Evolutionary conservation across 1,140 invertebrate species (phyloP).

Genomic region (Saccostrea echinata): DNA sequence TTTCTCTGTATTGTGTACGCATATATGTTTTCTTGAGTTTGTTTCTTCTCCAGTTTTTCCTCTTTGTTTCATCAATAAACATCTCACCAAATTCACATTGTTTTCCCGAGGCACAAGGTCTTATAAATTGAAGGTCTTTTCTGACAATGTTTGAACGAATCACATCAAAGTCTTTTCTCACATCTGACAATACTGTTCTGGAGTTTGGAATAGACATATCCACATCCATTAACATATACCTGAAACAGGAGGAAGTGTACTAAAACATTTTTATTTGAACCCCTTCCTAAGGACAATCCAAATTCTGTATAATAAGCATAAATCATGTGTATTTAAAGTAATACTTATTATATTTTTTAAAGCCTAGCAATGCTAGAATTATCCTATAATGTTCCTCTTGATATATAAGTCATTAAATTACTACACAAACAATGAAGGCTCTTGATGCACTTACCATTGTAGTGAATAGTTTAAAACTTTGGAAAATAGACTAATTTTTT

Average conservation of each 20-base stretch:
- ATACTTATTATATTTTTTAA: too few species aligned
- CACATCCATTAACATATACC: slow-evolving; percentile 6
- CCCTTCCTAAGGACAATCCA: too few species aligned
- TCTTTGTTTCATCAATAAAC: slow-evolving; percentile 2
- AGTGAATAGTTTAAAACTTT: too few species aligned
- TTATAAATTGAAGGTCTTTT: not conserved
- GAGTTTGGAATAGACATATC: slow-evolving; percentile 28
- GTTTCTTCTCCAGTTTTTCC: slow-evolving; percentile 10
- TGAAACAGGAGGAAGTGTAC: not conserved
- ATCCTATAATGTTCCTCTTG: too few species aligned
- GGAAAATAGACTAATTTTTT: not conserved
- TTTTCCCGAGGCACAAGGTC: not conserved
- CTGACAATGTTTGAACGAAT: not conserved
- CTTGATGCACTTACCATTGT: too few species aligned
- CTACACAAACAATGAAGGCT: too few species aligned
- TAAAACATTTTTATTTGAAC: too few species aligned
- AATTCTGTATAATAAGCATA: too few species aligned
- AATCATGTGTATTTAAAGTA: too few species aligned
- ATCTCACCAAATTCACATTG: slow-evolving; percentile 18
- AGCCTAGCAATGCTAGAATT: too few species aligned
- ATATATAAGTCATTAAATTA: too few species aligned
- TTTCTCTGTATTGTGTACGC: slow-evolving; percentile 24
- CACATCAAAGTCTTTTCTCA: slow-evolving; percentile 28
- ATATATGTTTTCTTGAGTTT: slow-evolving; percentile 18
- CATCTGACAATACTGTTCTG: slow-evolving; percentile 3